Conservation (phyloP, 2,797 vertebrate genomes). For the Anguilla megastoma region DNA sequence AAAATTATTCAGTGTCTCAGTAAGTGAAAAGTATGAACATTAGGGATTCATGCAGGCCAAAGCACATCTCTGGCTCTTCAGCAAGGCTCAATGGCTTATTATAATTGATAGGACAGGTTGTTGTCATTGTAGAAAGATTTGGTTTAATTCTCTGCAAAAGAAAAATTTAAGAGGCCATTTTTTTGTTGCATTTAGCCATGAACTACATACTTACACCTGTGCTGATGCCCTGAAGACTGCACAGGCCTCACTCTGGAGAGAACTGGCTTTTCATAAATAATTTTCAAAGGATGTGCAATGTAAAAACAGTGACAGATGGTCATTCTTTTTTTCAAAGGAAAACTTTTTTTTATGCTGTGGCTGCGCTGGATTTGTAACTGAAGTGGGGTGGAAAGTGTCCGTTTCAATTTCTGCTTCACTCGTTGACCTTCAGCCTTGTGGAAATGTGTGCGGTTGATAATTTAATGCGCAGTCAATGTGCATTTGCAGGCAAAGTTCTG, state of each 20-base stretch:
- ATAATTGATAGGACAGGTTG: background rate
- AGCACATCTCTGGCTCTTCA: background rate
- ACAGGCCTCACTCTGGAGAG: background rate
- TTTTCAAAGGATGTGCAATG: background rate
- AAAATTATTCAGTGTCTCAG: too few species aligned
- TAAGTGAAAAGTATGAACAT: background rate
- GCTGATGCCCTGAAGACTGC: background rate
- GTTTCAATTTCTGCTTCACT: conserved; percentile 2
- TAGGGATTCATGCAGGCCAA: too few species aligned
- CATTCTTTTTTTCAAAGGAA: background rate
- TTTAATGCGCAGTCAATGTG: background rate
- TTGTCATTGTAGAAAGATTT: background rate
- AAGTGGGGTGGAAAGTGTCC: background rate
- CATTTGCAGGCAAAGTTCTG: background rate
- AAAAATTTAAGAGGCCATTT: background rate
- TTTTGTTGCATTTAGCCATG: background rate
- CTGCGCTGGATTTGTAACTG: background rate
- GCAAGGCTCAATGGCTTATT: background rate
- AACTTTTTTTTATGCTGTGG: background rate
- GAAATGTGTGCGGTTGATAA: background rate
- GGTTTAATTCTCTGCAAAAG: background rate
- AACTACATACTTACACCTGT: background rate
- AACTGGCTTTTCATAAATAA: conserved; percentile 2
- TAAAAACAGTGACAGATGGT: background rate
- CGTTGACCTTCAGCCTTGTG: background rate